Base-by-base conservation (phyloP, 2,888 invertebrate species). In the Diogma glabrata region DNA sequence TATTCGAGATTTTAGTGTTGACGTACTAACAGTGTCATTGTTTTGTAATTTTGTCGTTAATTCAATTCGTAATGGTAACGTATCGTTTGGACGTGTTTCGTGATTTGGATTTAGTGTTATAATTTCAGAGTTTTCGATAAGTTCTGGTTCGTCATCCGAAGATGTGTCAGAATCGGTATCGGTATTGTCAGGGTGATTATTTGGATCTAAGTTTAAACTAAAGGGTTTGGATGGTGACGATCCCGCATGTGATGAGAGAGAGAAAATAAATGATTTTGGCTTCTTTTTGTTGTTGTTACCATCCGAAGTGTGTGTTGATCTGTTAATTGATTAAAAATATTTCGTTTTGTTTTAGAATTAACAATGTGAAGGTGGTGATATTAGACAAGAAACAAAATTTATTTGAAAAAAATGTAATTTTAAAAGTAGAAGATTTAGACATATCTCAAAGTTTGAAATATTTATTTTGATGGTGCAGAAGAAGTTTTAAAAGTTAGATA, bases 141-240 rank as follows among this genome's bases (percentile, higher is more conserved):
- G 48, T 52, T 49, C 56, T 62, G 63, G 57, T 57, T 65, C 61
- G 59, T 61, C 62, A 60, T 43, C 43, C 20, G 22, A 22, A 22
- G n/a, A 1, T 7, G n/a, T 43, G 19, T 40, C 40, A 12, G 22
- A 20, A 12, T 40, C n/a, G 40, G 40, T 12, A 40, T 19, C 7
- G n/a, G 36, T 17, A 17, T 36, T 9, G 14, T 17, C 3, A 19
- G 43, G 20, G 23, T 22, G 26, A 16, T 46, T 46, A 17, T 22
- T 16, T 6, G 24, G 10, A 12, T n/a, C 16, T 16, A 24, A 16
- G 24, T 46, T 14, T 6, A 43, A 43, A 8, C 23, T 60, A 64
- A 64, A 63, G 64, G 63, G 63, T 61, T 64, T 63, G 58, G 63
- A 64, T 64, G 63, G 63, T 61, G 65, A 61, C 63, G 62, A 62